Base-by-base conservation (phyloP, 2,113 vertebrate genomes). In the Leptodactylus fuscus region DNA sequence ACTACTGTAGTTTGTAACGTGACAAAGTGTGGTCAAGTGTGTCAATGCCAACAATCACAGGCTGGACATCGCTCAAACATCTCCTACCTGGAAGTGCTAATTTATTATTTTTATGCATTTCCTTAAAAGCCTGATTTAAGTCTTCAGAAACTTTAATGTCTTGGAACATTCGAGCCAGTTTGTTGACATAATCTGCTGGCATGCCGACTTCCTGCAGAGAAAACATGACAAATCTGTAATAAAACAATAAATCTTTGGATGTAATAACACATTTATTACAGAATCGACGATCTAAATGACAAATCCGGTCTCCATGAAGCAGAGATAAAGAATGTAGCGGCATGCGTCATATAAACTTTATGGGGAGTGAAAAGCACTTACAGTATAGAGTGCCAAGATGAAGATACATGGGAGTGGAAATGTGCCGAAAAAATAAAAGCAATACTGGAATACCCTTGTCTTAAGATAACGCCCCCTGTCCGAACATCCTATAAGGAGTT, bases 71-170 rank as follows among this genome's bases (percentile, higher is more conserved):
- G 15, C 60, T 32, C 3, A 41, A n/a, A 51, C 3, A 20, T 51
- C 5, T 44, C 53, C n/a, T 93, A 99, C 98, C 98, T 96, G 98
- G 96, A 89, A 99, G 93, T 81, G 98, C 97, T 55, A 99, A 94
- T 87, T 97, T 98, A 94, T 99, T 99, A 81, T 99, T 98, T 95
- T 99, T 99, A 89, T 99, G 98, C 97, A 98, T 97, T 94, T 99
- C 98, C 92, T 99, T 99, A 92, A 99, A 99, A 58, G 96, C 96
- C 85, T 99, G 98, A 91, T 99, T 99, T 89, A 99, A 94, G 91
- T 99, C 98, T 94, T 99, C 98, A 34, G 98, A 99, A 79, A 99
- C 98, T 92, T 99, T 99, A 91, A 99, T 99, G 94, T 99, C 98
- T 83, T 99, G 98, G 91, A 99, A 99, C 98, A 99, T 99, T 89